Base-by-base conservation (phyloP, 2,113 vertebrate species). In the Falco punctatus region DNA sequence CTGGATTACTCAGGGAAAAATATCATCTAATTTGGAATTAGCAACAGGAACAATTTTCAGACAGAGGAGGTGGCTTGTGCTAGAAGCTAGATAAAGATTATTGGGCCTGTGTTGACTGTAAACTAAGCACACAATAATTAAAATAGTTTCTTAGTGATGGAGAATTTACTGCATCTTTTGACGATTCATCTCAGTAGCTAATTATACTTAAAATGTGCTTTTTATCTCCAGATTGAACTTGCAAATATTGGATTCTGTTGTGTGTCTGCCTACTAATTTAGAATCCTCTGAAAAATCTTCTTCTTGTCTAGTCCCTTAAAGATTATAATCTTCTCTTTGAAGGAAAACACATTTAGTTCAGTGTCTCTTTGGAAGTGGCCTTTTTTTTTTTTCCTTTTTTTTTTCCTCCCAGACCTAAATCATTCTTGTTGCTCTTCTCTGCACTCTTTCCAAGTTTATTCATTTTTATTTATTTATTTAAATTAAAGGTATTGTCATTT, bases 281-380 rank as follows among this genome's bases (percentile, higher is more conserved):
- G 33, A 55, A 55, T 77, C 94, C 81, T 86, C 81, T 81, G 88
- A 96, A 96, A 84, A 81, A 90, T 55, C 70, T 90, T 93, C 57
- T 79, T 90, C 88, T 95, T 88, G 67, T 93, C 90, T 94, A 94
- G 88, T 86, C 30, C 71, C 75, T 93, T 95, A 83, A 92, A 96
- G 92, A 96, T 94, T 81, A 88, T 90, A 93, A 94, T 96, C 95
- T 96, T 90, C 49, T 88, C 90, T 96, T 96, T 96, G 90, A 97
- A 90, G 64, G 35, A 83, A 86, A 94, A 81, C 33, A 42, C 51
- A 62, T 87, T 92, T 80, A 80, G 30, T 86, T 94, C 62, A 81
- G 3, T 73, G 88, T 81, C 75, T 93, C 86, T 70, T 48, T 62
- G 69, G 58, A 92, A 85, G n/a, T 33, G 83, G 64, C 5, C 4